Base-by-base conservation (phyloP, 2,797 vertebrate genomes). In the Cheirogaleus major region DNA sequence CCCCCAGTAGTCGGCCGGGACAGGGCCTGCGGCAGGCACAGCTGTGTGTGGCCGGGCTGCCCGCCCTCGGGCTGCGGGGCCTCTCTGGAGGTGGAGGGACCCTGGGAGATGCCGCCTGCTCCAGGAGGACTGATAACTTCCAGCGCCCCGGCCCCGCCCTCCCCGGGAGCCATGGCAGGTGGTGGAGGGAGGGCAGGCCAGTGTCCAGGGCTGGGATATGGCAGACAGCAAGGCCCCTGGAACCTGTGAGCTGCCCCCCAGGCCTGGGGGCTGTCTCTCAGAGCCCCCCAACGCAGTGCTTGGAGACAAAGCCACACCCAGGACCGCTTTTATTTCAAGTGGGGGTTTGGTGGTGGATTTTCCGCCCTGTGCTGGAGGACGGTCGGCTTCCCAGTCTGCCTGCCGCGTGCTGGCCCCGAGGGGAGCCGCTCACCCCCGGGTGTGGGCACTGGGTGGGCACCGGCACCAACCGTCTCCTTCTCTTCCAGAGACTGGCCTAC, bases 401-500 rank as follows among this genome's bases (percentile, higher is more conserved):
- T 20, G 48, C 30, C 0, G 0, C 8, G 0, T 57, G 48, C 12
- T 10, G 2, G 17, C 20, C 22, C 61, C 32, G 0, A 9, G 59
- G 43, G 30, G 50, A 65, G 27, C 38, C 32, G 12, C 25, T 52
- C 25, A 18, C 4, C 79, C 63, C 32, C 8, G 32, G 0, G 69
- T 41, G 38, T 25, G 69, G 69, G 67, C 38, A 70, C 67, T 70
- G 67, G 27, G 57, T 2, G 10, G 43, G 45, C 45, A 45, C 45
- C 45, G 1, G 14, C 13, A 0, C 79, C 59, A 14, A 67, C 0
- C 0, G 7, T 7, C 23, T 52, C 7, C 3, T 50, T 96, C 38
- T 57, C 82, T 95, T 96, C 52, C 52, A 99, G 99, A 99, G 99
- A 98, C 97, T 99, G 96, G 99, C 99, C 52, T 99, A 99, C 15